Evolutionary conservation across 2,888 invertebrate species (phyloP).

Genomic region (Tanytarsus gracilentus): DNA sequence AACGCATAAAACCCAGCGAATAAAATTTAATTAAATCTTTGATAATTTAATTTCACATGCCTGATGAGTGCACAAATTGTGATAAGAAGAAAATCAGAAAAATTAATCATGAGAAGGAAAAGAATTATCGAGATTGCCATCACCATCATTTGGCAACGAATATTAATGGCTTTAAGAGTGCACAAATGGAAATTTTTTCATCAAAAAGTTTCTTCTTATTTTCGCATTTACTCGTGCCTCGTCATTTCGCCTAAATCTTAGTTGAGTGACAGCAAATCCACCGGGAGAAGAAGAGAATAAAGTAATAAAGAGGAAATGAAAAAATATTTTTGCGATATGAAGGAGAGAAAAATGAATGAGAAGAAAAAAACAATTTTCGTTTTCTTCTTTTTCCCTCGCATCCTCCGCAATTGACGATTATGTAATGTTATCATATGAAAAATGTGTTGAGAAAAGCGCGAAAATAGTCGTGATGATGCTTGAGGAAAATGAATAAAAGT

Average conservation of each 20-base stretch:
- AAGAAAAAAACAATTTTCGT: no score
- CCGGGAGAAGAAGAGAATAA: neutral
- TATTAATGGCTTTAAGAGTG: conserved; percentile 13
- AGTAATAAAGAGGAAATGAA: neutral
- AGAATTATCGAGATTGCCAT: conserved; percentile 26
- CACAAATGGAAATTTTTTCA: conserved; percentile 2
- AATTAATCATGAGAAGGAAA: conserved; percentile 24
- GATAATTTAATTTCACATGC: neutral
- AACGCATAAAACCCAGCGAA: no score
- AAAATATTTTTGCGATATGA: neutral
- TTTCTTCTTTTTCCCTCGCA: no score
- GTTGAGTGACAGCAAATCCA: no score
- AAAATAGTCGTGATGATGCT: conserved; percentile 13
- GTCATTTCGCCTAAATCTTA: neutral
- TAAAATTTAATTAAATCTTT: no score
- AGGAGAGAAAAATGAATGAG: neutral
- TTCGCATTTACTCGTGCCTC: neutral
- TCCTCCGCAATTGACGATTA: neutral
- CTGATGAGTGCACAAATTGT: neutral
- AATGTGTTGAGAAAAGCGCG: neutral
- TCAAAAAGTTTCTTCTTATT: neutral
- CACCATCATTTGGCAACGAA: neutral
- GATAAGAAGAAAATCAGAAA: neutral
- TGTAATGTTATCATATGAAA: neutral
- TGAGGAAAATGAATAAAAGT: conserved; percentile 21